Conservation (phyloP, 2,113 vertebrate species). For the Crotalus viridis region DNA sequence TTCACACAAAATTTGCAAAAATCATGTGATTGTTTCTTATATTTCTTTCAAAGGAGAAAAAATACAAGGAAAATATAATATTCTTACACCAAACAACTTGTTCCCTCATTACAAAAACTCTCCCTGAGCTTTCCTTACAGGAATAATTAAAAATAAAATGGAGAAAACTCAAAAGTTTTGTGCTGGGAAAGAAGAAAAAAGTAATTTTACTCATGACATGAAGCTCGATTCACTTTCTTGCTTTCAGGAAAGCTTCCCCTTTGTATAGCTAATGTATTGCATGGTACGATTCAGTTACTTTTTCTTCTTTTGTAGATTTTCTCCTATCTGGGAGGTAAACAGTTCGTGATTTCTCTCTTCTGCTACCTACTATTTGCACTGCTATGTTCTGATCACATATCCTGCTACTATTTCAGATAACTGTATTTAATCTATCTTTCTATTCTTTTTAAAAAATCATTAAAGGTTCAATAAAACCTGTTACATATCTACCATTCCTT, state of each 20-base stretch:
- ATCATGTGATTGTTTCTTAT: constrained; percentile 23
- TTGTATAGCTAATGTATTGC: background rate
- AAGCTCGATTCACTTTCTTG: background rate
- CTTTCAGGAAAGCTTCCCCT: background rate
- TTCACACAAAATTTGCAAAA: constrained; percentile 44
- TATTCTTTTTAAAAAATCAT: background rate
- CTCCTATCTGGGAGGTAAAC: background rate
- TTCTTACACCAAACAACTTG: constrained; percentile 8
- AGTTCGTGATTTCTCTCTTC: background rate
- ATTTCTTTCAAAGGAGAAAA: constrained; percentile 52
- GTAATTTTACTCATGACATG: background rate
- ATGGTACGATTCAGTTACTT: background rate
- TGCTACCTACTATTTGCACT: background rate
- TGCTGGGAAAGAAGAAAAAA: background rate
- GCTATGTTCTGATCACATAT: background rate
- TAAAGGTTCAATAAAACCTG: background rate
- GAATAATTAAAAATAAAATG: constrained; percentile 13
- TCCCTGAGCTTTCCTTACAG: constrained; percentile 26
- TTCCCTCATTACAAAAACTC: constrained; percentile 41
- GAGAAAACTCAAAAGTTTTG: background rate
- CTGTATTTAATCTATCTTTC: background rate
- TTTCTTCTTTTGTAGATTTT: background rate
- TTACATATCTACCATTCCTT: background rate
- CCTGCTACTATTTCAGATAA: background rate
- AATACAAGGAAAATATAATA: constrained; percentile 45